A percentile compares a stretch with the other conserved stretches of the same genome.
These are phyloP conservation scores for Agapornis canus DNA, from an alignment of 2,797 vertebrate species.

Conservation along the genomic window DNA sequence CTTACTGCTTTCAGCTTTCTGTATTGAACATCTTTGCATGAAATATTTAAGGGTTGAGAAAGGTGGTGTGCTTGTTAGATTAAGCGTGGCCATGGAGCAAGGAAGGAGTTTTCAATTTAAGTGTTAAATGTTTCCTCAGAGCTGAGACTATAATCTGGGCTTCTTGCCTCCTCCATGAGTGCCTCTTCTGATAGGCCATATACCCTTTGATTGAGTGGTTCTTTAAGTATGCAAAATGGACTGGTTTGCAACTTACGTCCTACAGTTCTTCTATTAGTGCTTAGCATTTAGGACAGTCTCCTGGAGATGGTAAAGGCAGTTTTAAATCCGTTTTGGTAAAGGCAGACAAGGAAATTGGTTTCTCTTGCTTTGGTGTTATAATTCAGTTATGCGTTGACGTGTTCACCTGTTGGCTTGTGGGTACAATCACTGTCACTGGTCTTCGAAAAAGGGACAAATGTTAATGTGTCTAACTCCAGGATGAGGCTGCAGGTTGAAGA, in stretches of 20 bases:
- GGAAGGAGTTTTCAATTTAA: neutral
- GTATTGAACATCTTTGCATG: neutral
- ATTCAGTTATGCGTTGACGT: neutral
- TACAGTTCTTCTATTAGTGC: neutral
- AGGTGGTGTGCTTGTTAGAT: neutral
- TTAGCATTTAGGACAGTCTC: neutral
- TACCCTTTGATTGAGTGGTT: neutral
- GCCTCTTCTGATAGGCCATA: neutral
- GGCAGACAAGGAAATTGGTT: neutral
- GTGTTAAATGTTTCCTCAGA: neutral
- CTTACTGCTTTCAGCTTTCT: neutral
- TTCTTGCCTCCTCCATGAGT: neutral
- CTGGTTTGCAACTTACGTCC: neutral
- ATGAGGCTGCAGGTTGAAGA: neutral
- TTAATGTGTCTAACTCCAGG: neutral
- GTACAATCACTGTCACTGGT: neutral
- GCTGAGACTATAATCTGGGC: neutral
- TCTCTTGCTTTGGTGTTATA: neutral
- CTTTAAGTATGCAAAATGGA: neutral
- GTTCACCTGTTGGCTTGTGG: neutral
- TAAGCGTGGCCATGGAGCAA: neutral
- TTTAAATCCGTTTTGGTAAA: neutral
- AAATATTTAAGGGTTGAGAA: neutral
- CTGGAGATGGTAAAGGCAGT: neutral
- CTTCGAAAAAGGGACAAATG: neutral